Evolutionary conservation across 2,113 vertebrate genomes (phyloP), one percentile per base, ranked within the genome.

Genomic region (Scatophagus argus): DNA sequence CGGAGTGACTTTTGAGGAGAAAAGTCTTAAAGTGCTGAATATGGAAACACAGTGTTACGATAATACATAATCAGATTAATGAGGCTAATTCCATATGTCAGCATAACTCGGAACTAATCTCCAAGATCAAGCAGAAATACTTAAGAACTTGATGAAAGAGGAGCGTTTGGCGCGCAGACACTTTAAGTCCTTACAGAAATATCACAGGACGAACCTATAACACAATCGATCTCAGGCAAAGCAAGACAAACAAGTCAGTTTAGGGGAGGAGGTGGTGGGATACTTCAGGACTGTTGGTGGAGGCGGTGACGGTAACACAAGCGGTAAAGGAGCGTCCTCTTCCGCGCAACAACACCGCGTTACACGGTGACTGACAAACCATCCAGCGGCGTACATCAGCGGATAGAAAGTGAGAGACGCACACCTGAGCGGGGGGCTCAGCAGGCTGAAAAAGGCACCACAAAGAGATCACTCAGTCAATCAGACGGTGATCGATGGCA

Each of bases 401-500:
- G n/a, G n/a, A n/a, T 25, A 3, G 8, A 10, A 44, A 70, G 38
- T 70, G 38, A 58, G 38, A 38, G 21, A 25, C 4, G 6, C 27
- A 3, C 38, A 19, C 2, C 39, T 12, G 27, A 56, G 6, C 2
- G 25, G 59, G 13, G 17, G 14, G 5, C 4, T 44, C 25, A n/a
- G 5, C 44, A 14, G 16, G 2, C 32, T 9, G 41, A 56, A 9
- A 71, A 68, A 49, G 60, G 16, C 60, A 51, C 25, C 54, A 67
- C 10, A 3, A 16, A 47, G 2, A 14, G 6, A 62, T 59, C 38
- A 41, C 17, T 25, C 23, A 14, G 14, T 70, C 47, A 52, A n/a
- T 62, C 34, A 73, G 31, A n/a, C 6, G 19, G 3, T 59, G 61
- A 75, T 52, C 60, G 62, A 72, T 76, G 74, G 31, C 60, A 38